Base-by-base conservation (phyloP, 2,888 invertebrate species). In the Drosophila flavopinicola region DNA sequence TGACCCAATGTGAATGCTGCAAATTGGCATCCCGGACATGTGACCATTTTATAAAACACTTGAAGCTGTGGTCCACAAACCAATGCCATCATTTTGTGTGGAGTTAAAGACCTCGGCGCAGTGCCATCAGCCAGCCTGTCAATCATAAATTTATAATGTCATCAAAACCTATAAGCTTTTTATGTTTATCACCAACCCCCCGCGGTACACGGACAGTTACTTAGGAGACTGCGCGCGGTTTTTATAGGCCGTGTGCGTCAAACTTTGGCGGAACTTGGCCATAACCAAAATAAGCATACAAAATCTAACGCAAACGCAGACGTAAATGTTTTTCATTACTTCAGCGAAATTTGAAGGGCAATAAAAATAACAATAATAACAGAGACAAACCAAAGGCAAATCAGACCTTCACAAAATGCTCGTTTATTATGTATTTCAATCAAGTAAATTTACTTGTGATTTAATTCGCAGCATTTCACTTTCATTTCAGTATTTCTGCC, bases 261-360 rank as follows among this genome's bases (percentile, higher is more conserved):
- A 79, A 69, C 66, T 80, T 80, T 63, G 59, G 44, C 60, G 76
- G 58, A 75, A 78, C 54, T 52, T 20, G 45, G 58, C 35, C 75
- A 59, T 64, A 78, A 69, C 49, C 47, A 66, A 74, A 44, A 68
- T 51, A 58, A 66, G 65, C 67, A 70, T 53, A 64, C 56, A 41
- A 41, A 59, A 51, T 64, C 54, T 68, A 72, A 77, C 53, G 70
- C 75, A 78, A 75, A 75, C 75, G 69, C 69, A 75, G 80, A 80
- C 63, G 66, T 73, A 80, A 82, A 82, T 73, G 85, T 54, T 85
- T 79, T 80, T 71, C 82, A 85, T 80, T 82, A 73, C 79, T 75
- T 57, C 52, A 41, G 52, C 82, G 66, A 59, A 78, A 85, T 75
- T 78, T 70, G 56, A 66, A 66, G 63, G 59, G 44, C 70, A 82